phyloP scores from a whole-genome alignment of 2,797 vertebrate species.

The Apogon talboti region DNA sequence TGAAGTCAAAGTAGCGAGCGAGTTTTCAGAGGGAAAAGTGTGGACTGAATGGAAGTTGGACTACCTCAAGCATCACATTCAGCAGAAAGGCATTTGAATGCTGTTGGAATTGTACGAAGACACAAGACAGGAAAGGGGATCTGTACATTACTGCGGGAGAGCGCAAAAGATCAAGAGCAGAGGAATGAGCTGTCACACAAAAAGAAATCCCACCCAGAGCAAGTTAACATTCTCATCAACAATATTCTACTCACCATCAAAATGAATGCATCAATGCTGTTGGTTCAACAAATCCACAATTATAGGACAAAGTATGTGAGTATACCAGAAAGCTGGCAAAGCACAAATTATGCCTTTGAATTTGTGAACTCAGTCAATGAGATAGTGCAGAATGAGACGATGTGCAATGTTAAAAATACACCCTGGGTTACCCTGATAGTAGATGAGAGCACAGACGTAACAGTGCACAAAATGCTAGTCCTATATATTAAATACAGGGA shows the following conservation, averaged over 20 bases:
- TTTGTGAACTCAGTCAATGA: conserved; percentile 42
- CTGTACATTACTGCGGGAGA: conserved; percentile 38
- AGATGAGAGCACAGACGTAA: conserved; percentile 40
- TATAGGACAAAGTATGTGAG: conserved; percentile 49
- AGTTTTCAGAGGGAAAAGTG: conserved; percentile 32
- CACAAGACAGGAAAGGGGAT: conserved; percentile 37
- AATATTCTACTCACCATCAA: conserved; percentile 48
- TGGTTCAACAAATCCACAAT: conserved; percentile 50
- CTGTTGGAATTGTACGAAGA: conserved; percentile 49
- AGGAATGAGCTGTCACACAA: conserved; percentile 42
- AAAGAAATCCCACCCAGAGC: conserved; percentile 28
- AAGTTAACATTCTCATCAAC: conserved; percentile 55
- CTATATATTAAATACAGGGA: conserved; percentile 54
- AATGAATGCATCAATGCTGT: conserved; percentile 50
- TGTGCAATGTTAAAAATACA: conserved; percentile 37
- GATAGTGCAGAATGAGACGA: conserved; percentile 15
- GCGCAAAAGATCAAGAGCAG: conserved; percentile 34
- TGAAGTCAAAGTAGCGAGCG: conserved; percentile 39
- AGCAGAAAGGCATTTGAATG: conserved; percentile 43
- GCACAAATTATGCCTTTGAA: conserved; percentile 48
- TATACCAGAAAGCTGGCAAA: conserved; percentile 42
- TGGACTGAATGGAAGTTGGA: no score
- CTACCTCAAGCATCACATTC: conserved; percentile 42
- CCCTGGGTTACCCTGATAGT: conserved; percentile 33
- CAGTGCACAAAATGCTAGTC: conserved; percentile 46